Evolutionary conservation across 2,888 invertebrate species (phyloP).

Genomic region (Brenthis ino): DNA sequence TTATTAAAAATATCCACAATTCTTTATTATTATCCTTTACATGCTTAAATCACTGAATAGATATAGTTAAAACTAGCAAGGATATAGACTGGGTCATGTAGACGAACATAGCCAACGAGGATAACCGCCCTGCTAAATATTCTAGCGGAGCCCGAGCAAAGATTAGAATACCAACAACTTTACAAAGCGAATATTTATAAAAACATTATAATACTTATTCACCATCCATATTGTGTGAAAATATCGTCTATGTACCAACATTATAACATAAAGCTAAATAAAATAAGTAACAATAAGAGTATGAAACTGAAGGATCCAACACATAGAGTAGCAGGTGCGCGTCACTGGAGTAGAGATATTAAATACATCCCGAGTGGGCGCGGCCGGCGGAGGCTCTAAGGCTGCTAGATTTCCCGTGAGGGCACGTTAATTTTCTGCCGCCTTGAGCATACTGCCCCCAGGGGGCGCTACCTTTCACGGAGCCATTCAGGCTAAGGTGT

Average conservation of each 20-base stretch:
- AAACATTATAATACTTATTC: too few relatives aligned
- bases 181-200: too few relatives aligned
- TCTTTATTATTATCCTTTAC: too few relatives aligned
- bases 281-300: not conserved
- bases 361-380: constrained; percentile 75
- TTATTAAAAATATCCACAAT: too few relatives aligned
- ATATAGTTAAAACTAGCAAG: too few relatives aligned
- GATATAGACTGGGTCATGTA: too few relatives aligned
- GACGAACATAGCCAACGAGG: too few relatives aligned
- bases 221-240: too few relatives aligned
- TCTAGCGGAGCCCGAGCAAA: too few relatives aligned
- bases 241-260: not conserved
- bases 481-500: constrained; percentile 81
- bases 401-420: constrained; percentile 85
- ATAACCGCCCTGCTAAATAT: too few relatives aligned
- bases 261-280: not conserved
- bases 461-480: constrained; percentile 82
- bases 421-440: constrained; percentile 89
- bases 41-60: too few relatives aligned
- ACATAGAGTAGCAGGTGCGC: constrained; percentile 32
- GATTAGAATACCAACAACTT: too few relatives aligned
- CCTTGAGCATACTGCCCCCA: constrained; percentile 88
- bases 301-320: constrained; percentile 12
- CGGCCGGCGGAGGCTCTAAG: constrained; percentile 61
- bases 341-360: constrained; percentile 60